Conservation (phyloP, 2,797 vertebrate genomes). For the Oreortyx pictus region DNA sequence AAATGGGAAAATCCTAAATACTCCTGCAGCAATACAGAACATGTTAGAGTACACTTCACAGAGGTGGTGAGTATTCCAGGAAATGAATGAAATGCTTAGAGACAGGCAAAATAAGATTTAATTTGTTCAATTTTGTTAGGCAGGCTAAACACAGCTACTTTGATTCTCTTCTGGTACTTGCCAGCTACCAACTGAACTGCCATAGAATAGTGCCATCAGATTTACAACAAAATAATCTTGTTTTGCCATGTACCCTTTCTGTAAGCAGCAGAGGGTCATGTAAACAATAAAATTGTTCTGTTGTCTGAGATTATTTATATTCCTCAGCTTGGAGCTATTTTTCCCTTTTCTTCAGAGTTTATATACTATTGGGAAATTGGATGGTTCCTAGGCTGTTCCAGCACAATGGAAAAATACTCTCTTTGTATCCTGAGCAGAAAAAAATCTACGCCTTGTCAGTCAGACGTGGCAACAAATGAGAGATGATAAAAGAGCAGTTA, state of each 20-base stretch:
- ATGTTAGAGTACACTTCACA: not conserved
- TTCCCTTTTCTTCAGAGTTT: constrained; percentile 17
- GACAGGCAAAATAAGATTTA: not conserved
- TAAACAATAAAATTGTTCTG: constrained; percentile 26
- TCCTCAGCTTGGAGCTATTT: constrained; percentile 43
- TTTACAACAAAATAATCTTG: constrained; percentile 7
- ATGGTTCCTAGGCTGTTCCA: constrained; percentile 14
- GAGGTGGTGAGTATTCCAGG: not conserved
- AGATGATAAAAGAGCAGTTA: not conserved
- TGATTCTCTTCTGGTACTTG: constrained; percentile 27
- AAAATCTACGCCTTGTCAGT: not conserved
- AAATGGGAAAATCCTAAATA: not conserved
- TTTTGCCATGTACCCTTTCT: constrained; percentile 45
- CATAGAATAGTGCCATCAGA: not conserved
- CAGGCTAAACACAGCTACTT: not conserved
- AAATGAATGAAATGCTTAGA: not conserved
- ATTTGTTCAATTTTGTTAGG: not conserved
- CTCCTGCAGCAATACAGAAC: not conserved
- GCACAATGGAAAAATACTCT: constrained; percentile 7
- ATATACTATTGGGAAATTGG: not conserved
- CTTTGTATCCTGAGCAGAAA: constrained; percentile 5
- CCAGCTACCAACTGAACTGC: not conserved
- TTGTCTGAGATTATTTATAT: constrained; percentile 3
- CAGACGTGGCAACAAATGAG: not conserved
- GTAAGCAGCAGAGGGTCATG: not conserved